phyloP scores from a whole-genome alignment of 2,797 vertebrate species.

The Cynodonichthys magdalenae region DNA sequence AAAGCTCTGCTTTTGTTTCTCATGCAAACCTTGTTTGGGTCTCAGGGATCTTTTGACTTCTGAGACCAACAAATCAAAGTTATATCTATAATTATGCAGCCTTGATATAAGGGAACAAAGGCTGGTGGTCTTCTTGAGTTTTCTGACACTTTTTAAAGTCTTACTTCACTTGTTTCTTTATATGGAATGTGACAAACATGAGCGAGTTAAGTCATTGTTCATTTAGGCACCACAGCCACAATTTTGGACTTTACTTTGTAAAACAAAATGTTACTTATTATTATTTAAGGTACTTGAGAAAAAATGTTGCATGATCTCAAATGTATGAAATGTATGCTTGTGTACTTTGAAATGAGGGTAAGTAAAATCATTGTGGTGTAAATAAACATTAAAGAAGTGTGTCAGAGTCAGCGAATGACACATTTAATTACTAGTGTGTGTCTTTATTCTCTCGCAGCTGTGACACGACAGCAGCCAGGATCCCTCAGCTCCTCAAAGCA shows the following conservation, averaged over 20 bases:
- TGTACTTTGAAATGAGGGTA: too few species aligned
- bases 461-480: neutral
- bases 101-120: slow-evolving; percentile 4
- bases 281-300: too few species aligned
- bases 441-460: slow-evolving; percentile 13
- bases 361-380: slow-evolving; percentile 6
- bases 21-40: slow-evolving; percentile 1
- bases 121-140: neutral
- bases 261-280: too few species aligned
- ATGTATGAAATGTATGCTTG: too few species aligned
- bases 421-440: slow-evolving; percentile 35
- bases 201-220: too few species aligned
- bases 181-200: neutral
- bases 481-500: slow-evolving; percentile 37
- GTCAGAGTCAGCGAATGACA: slow-evolving; percentile 11
- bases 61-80: neutral
- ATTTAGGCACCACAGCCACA: too few species aligned
- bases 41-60: slow-evolving; percentile 7
- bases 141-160: neutral
- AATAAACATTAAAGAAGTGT: slow-evolving; percentile 28
- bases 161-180: neutral
- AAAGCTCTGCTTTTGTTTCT: slow-evolving; percentile 26
- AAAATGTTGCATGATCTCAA: too few species aligned
- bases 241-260: too few species aligned
- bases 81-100: neutral